Conservation (phyloP, 2,113 vertebrate genomes). For the Cisticola juncidis region DNA sequence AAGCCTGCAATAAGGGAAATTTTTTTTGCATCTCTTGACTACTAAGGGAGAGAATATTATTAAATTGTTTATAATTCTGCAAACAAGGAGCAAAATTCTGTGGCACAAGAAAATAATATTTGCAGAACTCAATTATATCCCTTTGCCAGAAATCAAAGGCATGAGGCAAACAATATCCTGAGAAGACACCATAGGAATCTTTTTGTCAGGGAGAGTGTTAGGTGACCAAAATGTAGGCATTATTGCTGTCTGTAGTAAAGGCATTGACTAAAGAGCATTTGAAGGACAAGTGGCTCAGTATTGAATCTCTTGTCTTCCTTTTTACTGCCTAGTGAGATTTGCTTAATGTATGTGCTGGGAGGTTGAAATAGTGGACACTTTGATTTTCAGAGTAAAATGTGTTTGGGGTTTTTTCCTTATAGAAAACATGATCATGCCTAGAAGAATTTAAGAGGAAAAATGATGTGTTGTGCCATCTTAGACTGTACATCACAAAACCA, state of each 20-base stretch:
- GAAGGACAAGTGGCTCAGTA: background rate
- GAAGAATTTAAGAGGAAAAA: background rate
- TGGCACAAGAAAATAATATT: background rate
- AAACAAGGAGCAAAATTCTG: background rate
- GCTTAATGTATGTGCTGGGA: background rate
- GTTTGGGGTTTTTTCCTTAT: background rate
- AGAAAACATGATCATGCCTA: background rate
- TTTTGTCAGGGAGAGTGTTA: background rate
- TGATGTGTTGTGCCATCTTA: fast-evolving
- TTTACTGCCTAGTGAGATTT: background rate
- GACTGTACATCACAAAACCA: background rate
- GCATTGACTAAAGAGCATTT: background rate
- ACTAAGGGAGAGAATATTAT: background rate
- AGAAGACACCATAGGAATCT: background rate
- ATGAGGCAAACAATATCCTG: background rate
- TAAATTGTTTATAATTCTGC: background rate
- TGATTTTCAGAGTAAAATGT: background rate
- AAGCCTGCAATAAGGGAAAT: background rate
- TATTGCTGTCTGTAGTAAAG: background rate
- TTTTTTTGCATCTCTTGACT: background rate
- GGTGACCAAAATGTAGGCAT: background rate
- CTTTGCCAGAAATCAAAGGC: background rate
- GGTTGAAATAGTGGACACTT: background rate
- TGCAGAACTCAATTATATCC: background rate
- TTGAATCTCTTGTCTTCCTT: background rate